Evolutionary conservation across 2,888 invertebrate genomes (phyloP), one percentile per base, ranked within the genome.

Genomic region (Hemistola chrysoprasaria): DNA sequence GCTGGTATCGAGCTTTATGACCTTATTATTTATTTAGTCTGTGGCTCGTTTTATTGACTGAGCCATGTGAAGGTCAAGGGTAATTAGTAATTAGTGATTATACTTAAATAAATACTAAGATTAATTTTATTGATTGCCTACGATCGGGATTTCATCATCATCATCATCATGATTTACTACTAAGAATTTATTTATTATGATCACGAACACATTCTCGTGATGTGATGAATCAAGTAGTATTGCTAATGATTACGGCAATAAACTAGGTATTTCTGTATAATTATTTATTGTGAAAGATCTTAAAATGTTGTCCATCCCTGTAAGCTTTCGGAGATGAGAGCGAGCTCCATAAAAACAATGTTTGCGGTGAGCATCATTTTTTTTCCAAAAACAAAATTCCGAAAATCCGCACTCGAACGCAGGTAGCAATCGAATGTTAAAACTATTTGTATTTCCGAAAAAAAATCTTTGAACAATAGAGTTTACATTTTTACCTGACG

Each of bases 371-470:
- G 74, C 80, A 77, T 81, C 63, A 66, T 59, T 49, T 71, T 84
- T 87, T 88, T 84, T 70, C 59, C 56, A 62, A 80, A 80, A 80
- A 68, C 71, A 38, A 74, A 78, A 79, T 79, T 74, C 84, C 82
- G 78, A 78, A 78, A 84, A 82, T 81, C 81, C 75, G 77, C 79
- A 78, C 80, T 85, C 75, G 64, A 73, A 62, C 56, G 72, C 87
- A 88, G 87, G 88, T 87, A 88, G 88, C 86, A 61, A 75, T 80
- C 76, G 75, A 70, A 77, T 70, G 70, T 77, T 67, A 78, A 81
- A 77, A 71, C 71, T 85, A 77, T 88, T 87, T 87, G 87, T 85
- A 82, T 87, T 82, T 86, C 85, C 71, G 62, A 78, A 77, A 80
- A n/a, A 79, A 81, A 80, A 82, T 72, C 44, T 8, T 37, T 52